Base-by-base conservation (phyloP, 2,888 invertebrate genomes). In the Caenorhabditis auriculariae region DNA sequence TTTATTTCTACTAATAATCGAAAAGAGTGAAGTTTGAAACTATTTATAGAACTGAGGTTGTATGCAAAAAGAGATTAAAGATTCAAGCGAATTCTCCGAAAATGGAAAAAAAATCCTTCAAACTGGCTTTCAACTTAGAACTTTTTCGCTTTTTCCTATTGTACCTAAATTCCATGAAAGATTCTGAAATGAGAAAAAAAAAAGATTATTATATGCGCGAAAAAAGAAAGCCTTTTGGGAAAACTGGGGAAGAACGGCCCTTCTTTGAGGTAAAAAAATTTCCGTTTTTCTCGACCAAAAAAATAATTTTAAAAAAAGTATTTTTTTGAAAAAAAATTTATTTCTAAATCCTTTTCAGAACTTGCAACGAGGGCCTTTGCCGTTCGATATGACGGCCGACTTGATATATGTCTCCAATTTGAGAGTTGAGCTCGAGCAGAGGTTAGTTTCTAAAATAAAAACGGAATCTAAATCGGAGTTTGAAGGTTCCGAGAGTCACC, bases 401-500 rank as follows among this genome's bases (percentile, higher is more conserved):
- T 55, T 71, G 43, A 23, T 55, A 2, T 77, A 71, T 49, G 72
- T 76, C 63, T 65, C 73, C 17, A 69, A 75, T 19, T 44, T 76
- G 7, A 77, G 66, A 56, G 60, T 66, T 26, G 65, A 67, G 32
- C 44, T 68, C n/a, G 52, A 51, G 35, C 60, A 64, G 23, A 38
- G 56, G 60, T 60, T n/a, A 21, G 35, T 41, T 44, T 49, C n/a
- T 12, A 28, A 49, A 49, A 37, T 49, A 27, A 4, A 4, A 3
- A 12, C 4, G 4, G 24, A 27, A 44, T n/a, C 6, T 9, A 17
- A 19, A 46, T 4, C 24, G 39, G 17, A 29, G 23, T 39, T 47
- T 45, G 27, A 42, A 64, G 71, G 32, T 72, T 76, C 55, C 70
- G 61, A 4, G 74, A 77, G 37, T 78, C 77, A 15, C 62, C 75